phyloP scores from a whole-genome alignment of 1,140 invertebrate genomes.

The Eulimnadia texana region DNA sequence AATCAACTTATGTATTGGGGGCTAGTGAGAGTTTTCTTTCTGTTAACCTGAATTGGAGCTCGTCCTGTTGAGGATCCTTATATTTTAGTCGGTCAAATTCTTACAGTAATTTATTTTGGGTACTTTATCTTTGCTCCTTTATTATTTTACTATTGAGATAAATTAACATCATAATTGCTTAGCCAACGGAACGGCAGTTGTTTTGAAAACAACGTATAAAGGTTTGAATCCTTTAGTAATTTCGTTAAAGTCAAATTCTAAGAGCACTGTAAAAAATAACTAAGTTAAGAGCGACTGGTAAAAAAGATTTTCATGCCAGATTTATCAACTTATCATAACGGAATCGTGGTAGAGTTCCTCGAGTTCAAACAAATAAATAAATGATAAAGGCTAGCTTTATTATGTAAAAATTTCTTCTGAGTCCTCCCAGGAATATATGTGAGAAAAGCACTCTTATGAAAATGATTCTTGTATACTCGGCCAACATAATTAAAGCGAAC shows the following conservation, averaged over 20 bases:
- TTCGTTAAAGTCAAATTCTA: constrained; percentile 9
- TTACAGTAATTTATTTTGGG: constrained; percentile 40
- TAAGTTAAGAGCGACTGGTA: constrained; percentile 17
- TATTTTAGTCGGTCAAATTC: constrained; percentile 40
- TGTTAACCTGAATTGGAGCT: constrained; percentile 50
- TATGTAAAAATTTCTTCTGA: constrained; percentile 35
- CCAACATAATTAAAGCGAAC: constrained; percentile 59
- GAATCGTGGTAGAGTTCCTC: constrained; percentile 26
- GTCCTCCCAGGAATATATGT: constrained; percentile 35
- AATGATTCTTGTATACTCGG: constrained; percentile 50
- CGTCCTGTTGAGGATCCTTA: constrained; percentile 43
- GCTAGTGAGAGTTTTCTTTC: constrained; percentile 35
- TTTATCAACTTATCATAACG: constrained; percentile 23
- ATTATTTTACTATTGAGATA: constrained; percentile 35
- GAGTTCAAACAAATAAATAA: constrained; percentile 42
- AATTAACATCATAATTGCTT: constrained; percentile 33
- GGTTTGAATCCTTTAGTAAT: constrained; percentile 24
- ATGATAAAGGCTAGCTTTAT: constrained; percentile 33
- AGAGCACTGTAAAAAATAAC: constrained; percentile 20
- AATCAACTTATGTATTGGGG: constrained; percentile 44
- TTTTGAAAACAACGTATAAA: constrained; percentile 48
- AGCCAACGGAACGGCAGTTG: constrained; percentile 39
- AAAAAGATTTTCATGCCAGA: constrained; percentile 21
- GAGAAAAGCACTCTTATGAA: constrained; percentile 42
- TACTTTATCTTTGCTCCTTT: constrained; percentile 37